Percentiles rank a stretch among this genome's conserved stretches.
These are phyloP conservation scores for Tuberolachnus salignus DNA, from an alignment of 2,888 invertebrate genomes.

Conservation along the genomic window DNA sequence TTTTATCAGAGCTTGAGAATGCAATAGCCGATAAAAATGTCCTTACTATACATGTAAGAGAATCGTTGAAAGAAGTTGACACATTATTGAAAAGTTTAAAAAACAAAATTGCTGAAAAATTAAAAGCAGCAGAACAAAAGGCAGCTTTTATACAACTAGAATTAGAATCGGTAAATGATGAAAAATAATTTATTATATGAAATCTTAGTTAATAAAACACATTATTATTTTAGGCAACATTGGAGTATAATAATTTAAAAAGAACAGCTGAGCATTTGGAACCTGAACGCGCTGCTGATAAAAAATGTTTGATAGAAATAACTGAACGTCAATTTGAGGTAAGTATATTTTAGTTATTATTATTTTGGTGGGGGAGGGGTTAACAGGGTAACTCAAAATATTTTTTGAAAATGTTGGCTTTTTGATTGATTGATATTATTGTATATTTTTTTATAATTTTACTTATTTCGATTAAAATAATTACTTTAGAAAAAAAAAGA, in stretches of 20 bases:
- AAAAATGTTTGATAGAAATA: conserved; percentile 27
- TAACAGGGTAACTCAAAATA: neutral
- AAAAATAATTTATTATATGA: neutral
- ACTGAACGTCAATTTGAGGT: conserved; percentile 48
- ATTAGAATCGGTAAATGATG: conserved; percentile 28
- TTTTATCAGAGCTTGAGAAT: conserved; percentile 53
- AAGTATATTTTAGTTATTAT: neutral
- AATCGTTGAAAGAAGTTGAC: conserved; percentile 48
- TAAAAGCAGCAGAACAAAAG: conserved; percentile 39
- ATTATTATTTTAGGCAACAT: conserved; percentile 15
- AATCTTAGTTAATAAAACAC: neutral
- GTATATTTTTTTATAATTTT: conserved; percentile 3
- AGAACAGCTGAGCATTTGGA: conserved; percentile 12
- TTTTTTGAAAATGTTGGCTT: neutral
- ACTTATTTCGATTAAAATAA: neutral
- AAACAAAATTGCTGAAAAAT: conserved; percentile 22
- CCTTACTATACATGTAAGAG: conserved; percentile 28
- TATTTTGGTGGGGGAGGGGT: neutral
- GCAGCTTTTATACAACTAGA: neutral
- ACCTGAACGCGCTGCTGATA: conserved; percentile 34
- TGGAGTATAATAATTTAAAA: conserved; percentile 22
- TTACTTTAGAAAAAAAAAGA: conserved; percentile 34
- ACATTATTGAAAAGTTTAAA: conserved; percentile 43
- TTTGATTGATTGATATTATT: neutral
- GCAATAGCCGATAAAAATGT: conserved; percentile 51